A percentile compares a stretch with the other conserved stretches of the same genome.
phyloP scores from a whole-genome alignment of 2,888 invertebrate genomes.

The Opisthograptis luteolata region DNA sequence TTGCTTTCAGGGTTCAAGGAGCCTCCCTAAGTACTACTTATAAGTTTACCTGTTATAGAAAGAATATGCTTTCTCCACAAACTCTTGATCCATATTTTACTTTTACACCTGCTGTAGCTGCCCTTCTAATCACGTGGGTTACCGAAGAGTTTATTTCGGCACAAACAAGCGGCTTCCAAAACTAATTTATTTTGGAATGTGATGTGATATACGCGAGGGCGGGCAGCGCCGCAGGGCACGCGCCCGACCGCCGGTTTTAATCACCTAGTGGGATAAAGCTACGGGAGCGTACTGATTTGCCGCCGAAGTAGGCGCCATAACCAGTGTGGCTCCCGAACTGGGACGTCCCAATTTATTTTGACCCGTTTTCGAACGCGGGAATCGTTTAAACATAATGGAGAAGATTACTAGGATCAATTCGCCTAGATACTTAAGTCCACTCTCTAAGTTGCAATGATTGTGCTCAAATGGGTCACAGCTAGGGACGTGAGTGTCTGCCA shows the following conservation, averaged over 20 bases:
- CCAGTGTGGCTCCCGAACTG: conserved; percentile 15
- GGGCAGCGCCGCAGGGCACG: conserved; percentile 67
- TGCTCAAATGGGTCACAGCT: too few relatives aligned
- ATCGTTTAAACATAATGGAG: neutral
- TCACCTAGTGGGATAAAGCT: conserved; percentile 66
- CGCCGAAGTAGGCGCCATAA: conserved; percentile 61
- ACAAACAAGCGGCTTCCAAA: conserved; percentile 69
- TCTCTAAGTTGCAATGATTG: too few relatives aligned
- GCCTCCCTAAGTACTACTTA: too few relatives aligned
- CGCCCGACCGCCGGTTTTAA: conserved; percentile 63
- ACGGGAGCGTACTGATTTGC: conserved; percentile 53
- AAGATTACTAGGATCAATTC: too few relatives aligned
- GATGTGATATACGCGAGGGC: conserved; percentile 80
- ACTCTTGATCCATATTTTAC: neutral
- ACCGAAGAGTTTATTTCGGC: conserved; percentile 70
- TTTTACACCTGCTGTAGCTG: conserved; percentile 1
- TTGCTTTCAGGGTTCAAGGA: neutral
- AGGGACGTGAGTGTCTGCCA: too few relatives aligned
- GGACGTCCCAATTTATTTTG: conserved; percentile 13
- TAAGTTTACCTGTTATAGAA: too few relatives aligned
- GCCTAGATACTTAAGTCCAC: too few relatives aligned
- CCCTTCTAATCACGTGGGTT: conserved; percentile 61
- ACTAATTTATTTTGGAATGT: conserved; percentile 84
- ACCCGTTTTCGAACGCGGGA: too few relatives aligned
- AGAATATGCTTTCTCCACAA: too few relatives aligned